Evolutionary conservation across 1,140 invertebrate species (phyloP), one percentile per base, ranked within the genome.

Genomic region (Musca domestica): DNA sequence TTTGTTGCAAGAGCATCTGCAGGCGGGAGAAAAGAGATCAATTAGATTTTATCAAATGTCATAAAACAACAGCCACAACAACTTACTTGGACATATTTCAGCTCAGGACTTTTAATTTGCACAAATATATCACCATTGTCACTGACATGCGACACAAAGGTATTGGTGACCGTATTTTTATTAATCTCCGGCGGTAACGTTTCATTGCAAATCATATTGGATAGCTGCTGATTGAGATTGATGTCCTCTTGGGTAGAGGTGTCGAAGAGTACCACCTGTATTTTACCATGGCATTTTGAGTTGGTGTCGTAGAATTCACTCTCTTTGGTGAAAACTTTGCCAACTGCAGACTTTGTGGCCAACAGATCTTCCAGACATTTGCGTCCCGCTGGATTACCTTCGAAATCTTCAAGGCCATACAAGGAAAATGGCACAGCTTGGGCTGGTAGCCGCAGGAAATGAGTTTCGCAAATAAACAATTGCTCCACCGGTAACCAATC

Each of bases 331-430:
- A 77, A 71, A 1, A 81, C 73, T 14, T 78, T 72, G 6, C 74
- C 77, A 19, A 82, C 74, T 1, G 81, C 74, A n/a, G 70, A 73
- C 64, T 78, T 77, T 0, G 66, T 71, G 10, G 70, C 69, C 20
- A 81, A 58, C 30, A 75, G 71, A 14, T 72, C 68, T 7, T 70
- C 47, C 25, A 82, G 61, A 25, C 74, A 72, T 7, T 67, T 25
- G 46, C 70, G 69, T 0, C 77, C 75, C 69, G 77, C 72, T 3
- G 77, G 80, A 73, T 81, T 75, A 25, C 74, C 78, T 47, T 72
- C 77, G n/a, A 81, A 82, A 67, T 81, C 81, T 51, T 81, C 80
- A 51, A 82, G 23, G 0, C 77, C 80, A 47, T 78, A 81, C 68
- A 82, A 71, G 27, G 74, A 74, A 1, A 82, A 69, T 12, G 76